These are phyloP conservation scores for Riptortus pedestris DNA, from an alignment of 1,140 invertebrate species.

Conservation along the genomic window DNA sequence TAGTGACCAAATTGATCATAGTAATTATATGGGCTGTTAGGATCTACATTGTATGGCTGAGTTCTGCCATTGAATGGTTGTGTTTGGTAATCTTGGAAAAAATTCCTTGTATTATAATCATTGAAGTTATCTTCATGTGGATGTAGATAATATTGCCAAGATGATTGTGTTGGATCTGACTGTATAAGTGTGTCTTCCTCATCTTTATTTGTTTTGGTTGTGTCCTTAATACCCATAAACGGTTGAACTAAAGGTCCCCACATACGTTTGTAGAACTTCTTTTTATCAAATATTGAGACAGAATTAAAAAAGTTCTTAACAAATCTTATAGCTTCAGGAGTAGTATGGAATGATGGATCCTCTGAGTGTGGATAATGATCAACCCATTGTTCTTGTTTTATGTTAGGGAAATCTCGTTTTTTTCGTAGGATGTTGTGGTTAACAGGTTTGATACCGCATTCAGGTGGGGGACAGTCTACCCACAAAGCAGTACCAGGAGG, in stretches of 20 bases:
- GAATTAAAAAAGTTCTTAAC: constrained; percentile 10
- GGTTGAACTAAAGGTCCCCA: constrained; percentile 4
- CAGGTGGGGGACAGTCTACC: constrained; percentile 13
- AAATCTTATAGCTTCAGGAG: neutral
- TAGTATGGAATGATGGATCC: neutral
- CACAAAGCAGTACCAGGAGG: neutral
- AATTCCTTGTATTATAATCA: too few relatives aligned
- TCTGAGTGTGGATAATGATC: neutral
- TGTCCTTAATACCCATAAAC: neutral
- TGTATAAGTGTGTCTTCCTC: neutral
- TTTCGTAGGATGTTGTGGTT: neutral
- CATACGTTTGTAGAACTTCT: neutral
- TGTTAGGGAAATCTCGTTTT: neutral
- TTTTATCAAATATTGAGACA: constrained; percentile 1
- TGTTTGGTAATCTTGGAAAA: too few relatives aligned
- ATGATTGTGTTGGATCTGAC: neutral
- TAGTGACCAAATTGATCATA: too few relatives aligned
- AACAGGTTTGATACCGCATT: constrained; percentile 16
- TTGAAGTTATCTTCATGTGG: too few relatives aligned
- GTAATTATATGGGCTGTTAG: too few relatives aligned
- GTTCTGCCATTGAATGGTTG: too few relatives aligned
- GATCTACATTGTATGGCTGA: too few relatives aligned
- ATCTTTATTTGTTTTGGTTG: neutral
- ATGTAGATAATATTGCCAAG: neutral
- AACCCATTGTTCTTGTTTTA: neutral